Base-by-base conservation (phyloP, 2,113 vertebrate genomes). In the Aspiorhynchus laticeps region DNA sequence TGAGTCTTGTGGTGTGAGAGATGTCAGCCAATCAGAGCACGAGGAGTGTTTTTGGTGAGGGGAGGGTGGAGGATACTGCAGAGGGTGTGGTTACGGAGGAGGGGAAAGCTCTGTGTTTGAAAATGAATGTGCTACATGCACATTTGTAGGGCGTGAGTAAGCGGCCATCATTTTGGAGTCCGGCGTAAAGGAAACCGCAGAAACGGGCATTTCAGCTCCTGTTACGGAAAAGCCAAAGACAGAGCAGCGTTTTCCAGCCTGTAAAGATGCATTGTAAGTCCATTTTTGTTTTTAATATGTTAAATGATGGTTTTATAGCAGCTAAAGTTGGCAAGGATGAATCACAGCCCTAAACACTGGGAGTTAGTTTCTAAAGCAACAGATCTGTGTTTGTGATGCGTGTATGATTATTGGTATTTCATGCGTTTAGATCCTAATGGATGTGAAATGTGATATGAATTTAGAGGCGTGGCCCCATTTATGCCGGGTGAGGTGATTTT, bases 1-100 rank as follows among this genome's bases (percentile, higher is more conserved):
- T 48, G 81, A 71, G 86, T 51, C 59, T 87, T 94, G 96, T 97
- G 97, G 97, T 94, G 95, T 97, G 97, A 97, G 91, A 90, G 71
- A 59, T 88, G 67, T 91, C 0, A 89, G 90, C 95, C 94, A 94
- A 94, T 96, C 89, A 89, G 90, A 75, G 15, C 5, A 87, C 88
- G 92, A 91, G 91, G 90, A 84, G 91, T 87, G 91, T n/a, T 56
- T 77, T 48, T 56, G 53, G 53, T 63, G 74, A 46, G 26, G 69
- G 76, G 48, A 89, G 31, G 87, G 91, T 91, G 90, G 89, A 90
- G 88, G 69, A 46, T 48, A 33, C 19, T 10, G 74, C 7, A 28
- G 82, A 91, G 94, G 95, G 95, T 94, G 94, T 90, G 92, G 95
- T 88, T 91, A 86, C 63, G 87, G 87, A 89, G 91, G 93, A 61